These are phyloP conservation scores for Serrognathus titanus DNA, from an alignment of 2,888 invertebrate genomes.

Conservation along the genomic window DNA sequence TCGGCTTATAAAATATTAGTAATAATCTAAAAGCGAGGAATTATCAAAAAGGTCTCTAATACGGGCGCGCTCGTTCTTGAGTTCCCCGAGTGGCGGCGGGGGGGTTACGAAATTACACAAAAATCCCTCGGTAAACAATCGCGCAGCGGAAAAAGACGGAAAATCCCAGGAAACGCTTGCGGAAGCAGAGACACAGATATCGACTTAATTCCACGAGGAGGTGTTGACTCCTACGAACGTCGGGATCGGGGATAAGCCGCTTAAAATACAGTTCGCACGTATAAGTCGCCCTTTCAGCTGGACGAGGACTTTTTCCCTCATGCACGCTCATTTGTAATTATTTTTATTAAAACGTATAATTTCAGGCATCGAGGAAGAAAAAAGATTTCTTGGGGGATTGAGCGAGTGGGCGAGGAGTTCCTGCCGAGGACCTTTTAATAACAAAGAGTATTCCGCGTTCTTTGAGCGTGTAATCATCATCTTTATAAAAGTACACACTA, in stretches of 20 bases:
- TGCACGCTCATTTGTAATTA: too few relatives aligned
- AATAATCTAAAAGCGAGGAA: slow-evolving; percentile 10
- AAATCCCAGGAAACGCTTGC: not conserved
- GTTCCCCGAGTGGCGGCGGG: not conserved
- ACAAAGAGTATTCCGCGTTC: too few relatives aligned
- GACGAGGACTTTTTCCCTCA: too few relatives aligned
- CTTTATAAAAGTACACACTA: too few relatives aligned
- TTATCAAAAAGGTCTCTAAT: slow-evolving; percentile 9
- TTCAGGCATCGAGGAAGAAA: too few relatives aligned
- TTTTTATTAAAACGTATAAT: too few relatives aligned
- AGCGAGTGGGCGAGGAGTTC: too few relatives aligned
- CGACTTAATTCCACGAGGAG: slow-evolving; percentile 12
- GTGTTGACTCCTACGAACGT: slow-evolving; percentile 12
- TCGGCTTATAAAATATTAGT: slow-evolving; percentile 9
- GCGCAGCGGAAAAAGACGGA: not conserved
- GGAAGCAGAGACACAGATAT: slow-evolving; percentile 13
- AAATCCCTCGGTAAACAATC: not conserved
- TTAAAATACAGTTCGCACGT: slow-evolving; percentile 11
- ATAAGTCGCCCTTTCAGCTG: too few relatives aligned
- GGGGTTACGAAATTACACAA: slow-evolving; percentile 6
- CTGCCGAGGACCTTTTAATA: too few relatives aligned
- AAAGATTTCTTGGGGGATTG: too few relatives aligned
- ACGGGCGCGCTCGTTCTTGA: slow-evolving; percentile 1
- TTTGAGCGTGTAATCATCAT: too few relatives aligned
- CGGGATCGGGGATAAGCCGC: slow-evolving; percentile 12